Evolutionary conservation across 2,888 invertebrate species (phyloP).

Genomic region (Leptothorax acervorum): DNA sequence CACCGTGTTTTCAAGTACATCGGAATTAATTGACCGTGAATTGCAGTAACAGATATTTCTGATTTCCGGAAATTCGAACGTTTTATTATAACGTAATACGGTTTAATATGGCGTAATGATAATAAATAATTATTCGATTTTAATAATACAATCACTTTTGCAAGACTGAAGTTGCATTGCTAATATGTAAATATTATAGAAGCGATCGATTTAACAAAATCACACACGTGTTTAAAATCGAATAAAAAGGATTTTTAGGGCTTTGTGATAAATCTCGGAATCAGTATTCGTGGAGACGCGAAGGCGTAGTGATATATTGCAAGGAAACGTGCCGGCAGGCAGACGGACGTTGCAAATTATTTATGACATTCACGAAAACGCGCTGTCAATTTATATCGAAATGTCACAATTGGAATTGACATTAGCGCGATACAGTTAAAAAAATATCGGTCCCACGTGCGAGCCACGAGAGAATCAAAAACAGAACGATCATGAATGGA

Average conservation of each 20-base stretch:
- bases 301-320: conserved; percentile 34
- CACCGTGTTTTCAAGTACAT: not conserved
- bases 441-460: conserved; percentile 16
- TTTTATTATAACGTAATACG: not conserved
- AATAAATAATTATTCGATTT: not conserved
- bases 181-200: not conserved
- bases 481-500: not conserved
- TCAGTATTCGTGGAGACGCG: conserved; percentile 3
- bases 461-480: not conserved
- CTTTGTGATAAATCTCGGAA: conserved; percentile 32
- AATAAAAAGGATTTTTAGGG: not conserved
- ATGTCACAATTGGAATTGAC: conserved; percentile 36
- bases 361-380: conserved; percentile 48
- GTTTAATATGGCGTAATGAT: not conserved
- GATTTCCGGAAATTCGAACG: not conserved
- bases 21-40: not conserved
- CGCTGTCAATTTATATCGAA: conserved; percentile 46
- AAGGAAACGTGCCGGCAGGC: conserved; percentile 40
- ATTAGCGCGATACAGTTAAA: conserved; percentile 39
- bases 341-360: conserved; percentile 46
- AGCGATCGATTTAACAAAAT: not conserved
- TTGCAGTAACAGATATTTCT: not conserved
- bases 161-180: not conserved
- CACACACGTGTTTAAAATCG: not conserved
- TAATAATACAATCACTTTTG: not conserved